Evolutionary conservation across 1,140 invertebrate genomes (phyloP).

Genomic region (Meloidogyne chitwoodi): DNA sequence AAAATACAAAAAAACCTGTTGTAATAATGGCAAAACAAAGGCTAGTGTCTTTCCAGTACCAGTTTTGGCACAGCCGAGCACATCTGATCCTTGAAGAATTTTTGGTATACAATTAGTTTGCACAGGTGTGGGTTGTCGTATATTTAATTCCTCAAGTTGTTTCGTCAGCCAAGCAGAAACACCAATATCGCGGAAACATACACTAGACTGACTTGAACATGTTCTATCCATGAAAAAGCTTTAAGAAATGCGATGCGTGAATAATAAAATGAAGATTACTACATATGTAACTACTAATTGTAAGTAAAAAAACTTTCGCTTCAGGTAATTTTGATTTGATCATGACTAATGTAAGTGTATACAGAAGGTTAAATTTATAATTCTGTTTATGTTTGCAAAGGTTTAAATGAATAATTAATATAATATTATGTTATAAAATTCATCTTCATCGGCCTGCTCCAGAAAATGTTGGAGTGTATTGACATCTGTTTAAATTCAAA

Average conservation of each 20-base stretch:
- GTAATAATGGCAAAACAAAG: constrained; percentile 58
- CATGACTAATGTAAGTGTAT: too few relatives aligned
- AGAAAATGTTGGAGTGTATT: constrained; percentile 59
- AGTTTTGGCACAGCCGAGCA: constrained; percentile 58
- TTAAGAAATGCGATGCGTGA: background rate
- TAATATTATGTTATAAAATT: background rate
- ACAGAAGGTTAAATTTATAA: too few relatives aligned
- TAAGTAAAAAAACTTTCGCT: too few relatives aligned
- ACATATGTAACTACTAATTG: too few relatives aligned
- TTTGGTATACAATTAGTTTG: constrained; percentile 49
- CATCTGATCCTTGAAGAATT: constrained; percentile 51
- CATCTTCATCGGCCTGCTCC: constrained; percentile 52
- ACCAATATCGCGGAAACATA: constrained; percentile 23
- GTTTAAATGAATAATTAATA: background rate
- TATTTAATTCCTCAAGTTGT: constrained; percentile 34
- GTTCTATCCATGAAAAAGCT: background rate
- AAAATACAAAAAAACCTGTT: constrained; percentile 31
- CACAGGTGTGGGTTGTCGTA: constrained; percentile 29
- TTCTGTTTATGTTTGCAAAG: background rate
- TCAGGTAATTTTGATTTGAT: too few relatives aligned
- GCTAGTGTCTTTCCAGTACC: constrained; percentile 57
- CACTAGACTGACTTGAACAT: background rate
- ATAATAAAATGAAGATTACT: background rate
- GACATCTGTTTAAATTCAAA: constrained; percentile 30
- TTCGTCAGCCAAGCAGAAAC: constrained; percentile 35